Conservation (phyloP, 2,797 vertebrate genomes). For the Tokudaia muenninki region DNA sequence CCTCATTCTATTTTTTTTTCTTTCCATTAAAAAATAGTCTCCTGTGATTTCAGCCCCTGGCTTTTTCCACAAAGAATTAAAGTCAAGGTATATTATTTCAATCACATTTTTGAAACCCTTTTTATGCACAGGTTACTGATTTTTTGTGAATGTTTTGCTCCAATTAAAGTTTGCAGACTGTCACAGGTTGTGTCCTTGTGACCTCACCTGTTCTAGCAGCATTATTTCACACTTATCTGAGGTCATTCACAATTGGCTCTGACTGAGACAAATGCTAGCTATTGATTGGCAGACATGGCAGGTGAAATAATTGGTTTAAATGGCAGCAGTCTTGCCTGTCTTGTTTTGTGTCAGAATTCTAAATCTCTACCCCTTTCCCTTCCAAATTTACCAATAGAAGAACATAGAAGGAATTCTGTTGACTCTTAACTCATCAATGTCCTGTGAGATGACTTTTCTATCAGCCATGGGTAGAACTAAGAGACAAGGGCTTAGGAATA, state of each 20-base stretch:
- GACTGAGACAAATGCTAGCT: background rate
- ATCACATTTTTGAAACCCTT: constrained; percentile 3
- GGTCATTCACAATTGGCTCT: background rate
- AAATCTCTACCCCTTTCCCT: background rate
- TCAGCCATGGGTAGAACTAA: background rate
- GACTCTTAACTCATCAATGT: background rate
- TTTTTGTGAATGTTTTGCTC: background rate
- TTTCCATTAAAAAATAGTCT: constrained; percentile 7
- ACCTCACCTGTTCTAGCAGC: background rate
- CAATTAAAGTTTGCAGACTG: constrained; percentile 19
- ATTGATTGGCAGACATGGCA: background rate
- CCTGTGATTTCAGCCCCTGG: background rate
- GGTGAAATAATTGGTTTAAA: constrained; percentile 22
- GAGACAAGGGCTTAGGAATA: background rate
- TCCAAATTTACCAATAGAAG: background rate
- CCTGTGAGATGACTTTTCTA: background rate
- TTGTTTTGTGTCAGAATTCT: background rate
- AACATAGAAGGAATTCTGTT: background rate
- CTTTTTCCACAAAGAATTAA: constrained; percentile 7
- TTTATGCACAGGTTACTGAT: background rate
- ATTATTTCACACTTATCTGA: background rate
- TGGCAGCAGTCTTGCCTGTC: background rate
- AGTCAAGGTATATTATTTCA: background rate
- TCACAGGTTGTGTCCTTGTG: background rate
- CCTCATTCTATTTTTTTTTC: background rate